These are phyloP conservation scores for Zootermopsis nevadensis DNA, from an alignment of 2,888 invertebrate genomes.

Conservation along the genomic window DNA sequence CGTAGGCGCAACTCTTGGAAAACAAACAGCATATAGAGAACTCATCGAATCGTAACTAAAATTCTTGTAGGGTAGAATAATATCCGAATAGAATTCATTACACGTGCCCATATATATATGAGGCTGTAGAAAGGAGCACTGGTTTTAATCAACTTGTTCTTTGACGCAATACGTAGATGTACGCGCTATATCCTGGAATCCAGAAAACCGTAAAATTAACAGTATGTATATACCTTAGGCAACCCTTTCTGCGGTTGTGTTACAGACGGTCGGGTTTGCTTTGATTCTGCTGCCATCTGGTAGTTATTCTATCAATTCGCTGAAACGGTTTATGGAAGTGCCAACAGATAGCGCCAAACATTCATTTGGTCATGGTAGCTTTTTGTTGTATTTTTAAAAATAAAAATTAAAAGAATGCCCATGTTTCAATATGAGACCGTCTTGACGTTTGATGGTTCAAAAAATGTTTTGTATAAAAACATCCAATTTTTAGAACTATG, in stretches of 20 bases:
- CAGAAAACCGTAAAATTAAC: conserved; percentile 38
- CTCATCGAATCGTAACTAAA: conserved; percentile 48
- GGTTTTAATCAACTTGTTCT: conserved; percentile 41
- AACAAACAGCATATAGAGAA: conserved; percentile 43
- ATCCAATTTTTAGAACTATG: too few species aligned
- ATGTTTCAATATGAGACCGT: too few species aligned
- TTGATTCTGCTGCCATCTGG: conserved; percentile 13
- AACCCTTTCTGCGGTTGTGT: conserved; percentile 23
- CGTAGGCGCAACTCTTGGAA: conserved; percentile 24
- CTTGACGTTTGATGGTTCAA: too few species aligned
- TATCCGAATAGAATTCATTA: conserved; percentile 32
- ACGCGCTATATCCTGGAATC: neutral
- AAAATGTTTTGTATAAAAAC: too few species aligned
- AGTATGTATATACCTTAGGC: conserved; percentile 36
- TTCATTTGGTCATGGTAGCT: neutral
- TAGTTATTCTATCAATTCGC: neutral
- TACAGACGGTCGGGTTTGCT: neutral
- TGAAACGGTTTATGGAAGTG: neutral
- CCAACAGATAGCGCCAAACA: neutral
- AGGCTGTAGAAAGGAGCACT: conserved; percentile 22
- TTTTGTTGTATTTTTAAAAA: too few species aligned
- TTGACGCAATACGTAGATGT: conserved; percentile 12
- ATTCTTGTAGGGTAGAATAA: conserved; percentile 40
- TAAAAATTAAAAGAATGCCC: too few species aligned
- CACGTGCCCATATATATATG: conserved; percentile 17